Evolutionary conservation across 1,140 invertebrate species (phyloP), one percentile per base, ranked within the genome.

Genomic region (Drosophila tristis): DNA sequence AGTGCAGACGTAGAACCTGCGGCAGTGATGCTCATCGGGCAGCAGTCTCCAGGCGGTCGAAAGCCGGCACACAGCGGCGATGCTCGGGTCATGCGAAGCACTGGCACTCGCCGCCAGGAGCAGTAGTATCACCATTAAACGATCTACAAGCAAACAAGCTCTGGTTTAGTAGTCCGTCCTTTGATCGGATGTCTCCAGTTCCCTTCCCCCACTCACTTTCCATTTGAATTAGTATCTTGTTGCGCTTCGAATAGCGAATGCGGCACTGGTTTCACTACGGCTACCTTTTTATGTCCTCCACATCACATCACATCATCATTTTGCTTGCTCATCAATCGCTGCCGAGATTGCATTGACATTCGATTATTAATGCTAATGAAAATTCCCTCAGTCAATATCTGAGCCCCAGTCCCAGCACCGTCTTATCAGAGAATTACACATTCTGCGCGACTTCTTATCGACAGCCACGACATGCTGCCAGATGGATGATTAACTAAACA

Each of bases 1-100:
- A 8, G 79, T 81, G 31, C 86, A 90, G 2, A 90, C 45, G 26
- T 74, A 90, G 45, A 90, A 90, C 26, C 57, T 74, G 2, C 74
- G 65, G 42, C 86, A 90, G n/a, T 85, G 55, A 1, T 26, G 43
- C 13, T 31, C 7, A 42, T 79, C n/a, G 2, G 74, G 49, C 7
- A 85, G 6, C 0, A 79, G 13, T n/a, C 64, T 62, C 63, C 71
- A 78, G 9, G 47, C 13, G 4, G 45, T n/a, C 11, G 71, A 60
- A 15, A 23, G 44, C 47, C 59, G 26, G 11, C 77, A 80, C 4
- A 58, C 23, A 4, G 42, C 7, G 0, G 15, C 23, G 11, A 49
- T 55, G 44, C 60, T 45, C 47, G 7, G 45, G 44, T 61, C 5
- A 9, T 25, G 20, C 25, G 25, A 20, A 2, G 39, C 29, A 9